Conservation (phyloP, 2,113 vertebrate species). For the Larimichthys crocea region DNA sequence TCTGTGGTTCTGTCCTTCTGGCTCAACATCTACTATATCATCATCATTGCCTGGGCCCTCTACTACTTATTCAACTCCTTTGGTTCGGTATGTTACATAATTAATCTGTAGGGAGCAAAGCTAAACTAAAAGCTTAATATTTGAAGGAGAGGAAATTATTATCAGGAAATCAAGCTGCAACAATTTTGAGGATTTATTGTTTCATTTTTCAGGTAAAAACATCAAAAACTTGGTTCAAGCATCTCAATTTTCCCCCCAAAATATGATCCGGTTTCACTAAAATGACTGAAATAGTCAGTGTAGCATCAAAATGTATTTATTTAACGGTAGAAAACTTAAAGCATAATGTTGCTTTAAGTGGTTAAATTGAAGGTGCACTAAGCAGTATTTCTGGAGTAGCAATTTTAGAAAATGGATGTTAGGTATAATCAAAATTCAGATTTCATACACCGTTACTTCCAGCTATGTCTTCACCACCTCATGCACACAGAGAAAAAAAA, state of each 20-base stretch:
- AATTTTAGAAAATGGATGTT: not conserved
- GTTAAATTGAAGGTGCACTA: not conserved
- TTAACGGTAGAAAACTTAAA: too few species aligned
- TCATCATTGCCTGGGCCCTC: constrained; percentile 93
- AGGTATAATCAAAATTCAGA: not conserved
- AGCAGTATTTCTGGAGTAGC: not conserved
- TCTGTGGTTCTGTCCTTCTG: constrained; percentile 91
- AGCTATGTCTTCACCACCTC: not conserved
- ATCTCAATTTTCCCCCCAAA: not conserved
- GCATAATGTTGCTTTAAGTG: too few species aligned
- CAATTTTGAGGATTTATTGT: not conserved
- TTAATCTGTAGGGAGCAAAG: not conserved
- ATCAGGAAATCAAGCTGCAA: not conserved
- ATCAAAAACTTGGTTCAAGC: not conserved
- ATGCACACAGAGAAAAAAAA: not conserved
- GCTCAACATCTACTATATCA: constrained; percentile 94
- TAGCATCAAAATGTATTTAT: too few species aligned
- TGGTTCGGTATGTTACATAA: constrained; percentile 78
- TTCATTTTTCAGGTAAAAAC: not conserved
- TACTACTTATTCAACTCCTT: constrained; percentile 94
- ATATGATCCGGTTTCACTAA: too few species aligned
- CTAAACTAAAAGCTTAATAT: not conserved
- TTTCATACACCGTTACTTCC: not conserved
- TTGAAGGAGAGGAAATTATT: not conserved
- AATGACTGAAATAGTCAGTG: too few species aligned